Conservation (phyloP, 2,797 vertebrate genomes). For the Chiloscyllium punctatum region DNA sequence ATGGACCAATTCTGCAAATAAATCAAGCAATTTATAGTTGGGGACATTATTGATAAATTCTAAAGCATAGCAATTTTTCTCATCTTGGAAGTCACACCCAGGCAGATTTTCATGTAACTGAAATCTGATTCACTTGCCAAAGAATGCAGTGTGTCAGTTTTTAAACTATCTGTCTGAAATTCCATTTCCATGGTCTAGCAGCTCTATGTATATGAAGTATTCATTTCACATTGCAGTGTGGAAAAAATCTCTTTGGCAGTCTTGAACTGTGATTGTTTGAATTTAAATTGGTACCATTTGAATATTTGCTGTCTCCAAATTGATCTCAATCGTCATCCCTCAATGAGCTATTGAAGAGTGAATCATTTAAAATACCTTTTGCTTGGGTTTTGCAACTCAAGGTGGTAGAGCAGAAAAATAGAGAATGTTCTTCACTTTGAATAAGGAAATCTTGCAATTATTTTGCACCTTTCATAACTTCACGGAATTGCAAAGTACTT, state of each 20-base stretch:
- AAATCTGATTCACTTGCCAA: conserved; percentile 7
- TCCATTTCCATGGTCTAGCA: conserved; percentile 16
- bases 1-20: background rate
- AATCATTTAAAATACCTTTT: conserved; percentile 17
- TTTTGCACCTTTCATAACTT: background rate
- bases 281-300: conserved; percentile 20
- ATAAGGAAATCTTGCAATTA: background rate
- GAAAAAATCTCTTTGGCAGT: conserved; percentile 4
- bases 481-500: background rate
- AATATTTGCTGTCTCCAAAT: conserved; percentile 27
- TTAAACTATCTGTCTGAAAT: background rate
- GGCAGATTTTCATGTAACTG: background rate
- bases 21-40: background rate
- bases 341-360: conserved; percentile 24
- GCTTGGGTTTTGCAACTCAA: conserved; percentile 1
- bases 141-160: background rate
- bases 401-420: background rate
- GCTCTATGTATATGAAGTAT: background rate
- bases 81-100: background rate
- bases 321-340: conserved; percentile 2
- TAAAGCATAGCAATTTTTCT: background rate
- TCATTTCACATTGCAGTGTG: background rate
- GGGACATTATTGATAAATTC: conserved; percentile 5
- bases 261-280: conserved; percentile 27
- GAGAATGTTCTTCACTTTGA: background rate